Evolutionary conservation across 2,888 invertebrate genomes (phyloP).

Genomic region (Merodon equestris): DNA sequence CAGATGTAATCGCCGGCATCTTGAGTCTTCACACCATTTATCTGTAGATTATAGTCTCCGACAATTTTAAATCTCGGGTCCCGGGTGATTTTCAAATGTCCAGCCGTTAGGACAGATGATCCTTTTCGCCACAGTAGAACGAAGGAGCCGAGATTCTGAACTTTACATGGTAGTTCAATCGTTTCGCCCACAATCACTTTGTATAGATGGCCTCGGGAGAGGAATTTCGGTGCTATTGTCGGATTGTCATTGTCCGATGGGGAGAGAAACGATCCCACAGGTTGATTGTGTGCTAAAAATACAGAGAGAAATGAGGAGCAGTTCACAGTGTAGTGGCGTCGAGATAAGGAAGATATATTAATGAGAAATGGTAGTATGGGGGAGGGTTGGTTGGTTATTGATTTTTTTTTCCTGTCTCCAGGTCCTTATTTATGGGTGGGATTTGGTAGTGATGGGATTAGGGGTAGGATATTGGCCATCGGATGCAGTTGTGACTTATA

Average conservation of each 20-base stretch:
- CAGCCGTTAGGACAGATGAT: conserved; percentile 85
- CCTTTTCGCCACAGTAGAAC: conserved; percentile 86
- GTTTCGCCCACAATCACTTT: conserved; percentile 89
- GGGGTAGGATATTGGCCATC: neutral
- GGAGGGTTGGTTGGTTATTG: conserved; percentile 12
- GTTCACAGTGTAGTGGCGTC: too few species aligned
- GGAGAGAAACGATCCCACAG: conserved; percentile 72
- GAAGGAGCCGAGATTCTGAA: conserved; percentile 85
- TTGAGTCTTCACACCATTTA: conserved; percentile 85
- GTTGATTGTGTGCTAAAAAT: conserved; percentile 65
- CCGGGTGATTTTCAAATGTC: conserved; percentile 85
- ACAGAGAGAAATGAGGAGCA: too few species aligned
- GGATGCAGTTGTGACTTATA: neutral
- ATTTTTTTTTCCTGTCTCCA: conserved; percentile 1
- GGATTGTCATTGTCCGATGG: conserved; percentile 73
- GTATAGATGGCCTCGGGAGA: conserved; percentile 87
- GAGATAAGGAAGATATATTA: conserved; percentile 38
- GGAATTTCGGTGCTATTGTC: conserved; percentile 83
- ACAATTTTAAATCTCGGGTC: conserved; percentile 84
- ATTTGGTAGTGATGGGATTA: neutral
- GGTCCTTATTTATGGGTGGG: too few species aligned
- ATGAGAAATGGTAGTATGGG: too few species aligned
- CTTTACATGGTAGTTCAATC: conserved; percentile 87
- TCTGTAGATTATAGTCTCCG: conserved; percentile 85
- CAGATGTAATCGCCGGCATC: conserved; percentile 87